These are phyloP conservation scores for Channa striata DNA, from an alignment of 2,797 vertebrate genomes.

Conservation along the genomic window DNA sequence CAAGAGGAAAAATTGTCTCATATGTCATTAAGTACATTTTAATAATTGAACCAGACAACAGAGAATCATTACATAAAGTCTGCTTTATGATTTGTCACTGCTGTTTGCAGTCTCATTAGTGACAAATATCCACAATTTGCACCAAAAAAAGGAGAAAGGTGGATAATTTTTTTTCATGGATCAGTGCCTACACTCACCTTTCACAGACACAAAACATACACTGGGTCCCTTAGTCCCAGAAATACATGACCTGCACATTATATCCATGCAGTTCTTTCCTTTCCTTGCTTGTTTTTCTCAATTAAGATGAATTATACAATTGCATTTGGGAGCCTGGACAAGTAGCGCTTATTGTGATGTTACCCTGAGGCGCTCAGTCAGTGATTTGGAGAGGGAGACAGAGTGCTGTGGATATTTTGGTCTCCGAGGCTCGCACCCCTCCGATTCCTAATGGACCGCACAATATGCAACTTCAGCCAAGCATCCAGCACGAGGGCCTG, in stretches of 20 bases:
- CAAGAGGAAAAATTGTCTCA: not conserved
- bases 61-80: not conserved
- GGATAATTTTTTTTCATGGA: slow-evolving; percentile 15
- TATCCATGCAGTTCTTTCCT: slow-evolving; percentile 53
- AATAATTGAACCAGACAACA: slow-evolving; percentile 15
- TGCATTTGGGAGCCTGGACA: slow-evolving; percentile 65
- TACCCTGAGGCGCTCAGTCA: slow-evolving; percentile 70
- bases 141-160: not conserved
- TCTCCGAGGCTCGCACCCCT: slow-evolving; percentile 62
- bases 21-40: not conserved
- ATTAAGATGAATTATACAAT: slow-evolving; percentile 85
- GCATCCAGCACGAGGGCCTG: slow-evolving; percentile 44
- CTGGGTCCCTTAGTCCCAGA: slow-evolving; percentile 48
- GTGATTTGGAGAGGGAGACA: slow-evolving; percentile 65
- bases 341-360: slow-evolving; percentile 61
- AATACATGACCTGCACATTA: slow-evolving; percentile 60
- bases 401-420: slow-evolving; percentile 70
- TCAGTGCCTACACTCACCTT: slow-evolving; percentile 37
- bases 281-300: slow-evolving; percentile 77
- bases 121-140: slow-evolving; percentile 10
- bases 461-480: slow-evolving; percentile 65
- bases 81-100: not conserved
- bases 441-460: slow-evolving; percentile 68
- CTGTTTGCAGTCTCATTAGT: slow-evolving; percentile 18
- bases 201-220: slow-evolving; percentile 51